These are phyloP conservation scores for Eupeodes latifasciatus DNA, from an alignment of 2,888 invertebrate species.

Conservation along the genomic window DNA sequence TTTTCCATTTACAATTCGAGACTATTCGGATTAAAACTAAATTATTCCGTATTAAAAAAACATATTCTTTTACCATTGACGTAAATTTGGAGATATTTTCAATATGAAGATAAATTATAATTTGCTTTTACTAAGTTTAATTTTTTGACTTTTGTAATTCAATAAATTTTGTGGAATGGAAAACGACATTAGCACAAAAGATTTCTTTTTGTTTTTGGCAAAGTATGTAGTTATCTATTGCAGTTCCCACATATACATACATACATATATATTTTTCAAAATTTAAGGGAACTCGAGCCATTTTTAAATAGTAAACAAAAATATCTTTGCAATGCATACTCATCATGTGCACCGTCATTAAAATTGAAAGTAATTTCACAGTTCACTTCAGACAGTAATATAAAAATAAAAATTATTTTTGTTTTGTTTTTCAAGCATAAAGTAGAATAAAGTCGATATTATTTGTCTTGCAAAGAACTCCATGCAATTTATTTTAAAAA, in stretches of 20 bases:
- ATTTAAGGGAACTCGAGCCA: background rate
- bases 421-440: background rate
- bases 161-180: background rate
- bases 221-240: background rate
- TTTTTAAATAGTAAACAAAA: background rate
- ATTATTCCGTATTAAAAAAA: no score
- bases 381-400: constrained; percentile 58
- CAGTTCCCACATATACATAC: no score
- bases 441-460: constrained; percentile 46
- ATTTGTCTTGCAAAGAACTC: constrained; percentile 43
- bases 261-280: constrained; percentile 8
- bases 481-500: constrained; percentile 48
- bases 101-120: no score
- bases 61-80: no score
- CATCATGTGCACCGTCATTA: constrained; percentile 49
- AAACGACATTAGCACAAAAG: background rate
- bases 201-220: background rate
- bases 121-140: no score
- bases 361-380: constrained; percentile 70
- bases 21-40: background rate
- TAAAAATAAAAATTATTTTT: background rate
- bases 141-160: no score
- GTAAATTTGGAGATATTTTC: no score
- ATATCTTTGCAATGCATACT: constrained; percentile 46
- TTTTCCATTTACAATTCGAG: background rate